phyloP scores from a whole-genome alignment of 2,888 invertebrate species.

The Agrochola lychnidis region DNA sequence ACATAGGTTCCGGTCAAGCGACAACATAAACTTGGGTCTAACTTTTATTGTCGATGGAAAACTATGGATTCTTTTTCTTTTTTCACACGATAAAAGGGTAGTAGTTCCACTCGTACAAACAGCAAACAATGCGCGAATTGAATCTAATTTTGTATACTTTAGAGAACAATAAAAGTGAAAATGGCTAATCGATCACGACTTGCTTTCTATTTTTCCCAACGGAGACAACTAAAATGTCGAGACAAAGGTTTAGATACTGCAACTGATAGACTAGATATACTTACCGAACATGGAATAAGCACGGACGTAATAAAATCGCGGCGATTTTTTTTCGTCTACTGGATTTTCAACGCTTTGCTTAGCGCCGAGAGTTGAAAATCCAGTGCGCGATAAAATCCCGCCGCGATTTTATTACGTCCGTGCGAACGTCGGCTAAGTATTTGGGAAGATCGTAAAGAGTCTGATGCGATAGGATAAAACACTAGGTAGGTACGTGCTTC shows the following conservation, averaged over 20 bases:
- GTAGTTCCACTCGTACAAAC: conserved; percentile 26
- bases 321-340: no score
- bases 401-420: no score
- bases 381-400: no score
- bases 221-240: conserved; percentile 45
- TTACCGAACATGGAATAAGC: background rate
- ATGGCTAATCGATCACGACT: conserved; percentile 84
- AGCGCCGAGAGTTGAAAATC: no score
- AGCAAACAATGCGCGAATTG: conserved; percentile 62
- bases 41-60: background rate
- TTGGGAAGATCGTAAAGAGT: background rate
- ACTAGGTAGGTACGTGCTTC: background rate
- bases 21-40: background rate
- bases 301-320: no score
- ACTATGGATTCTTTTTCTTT: background rate
- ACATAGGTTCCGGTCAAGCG: background rate
- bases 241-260: conserved; percentile 31
- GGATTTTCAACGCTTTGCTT: no score
- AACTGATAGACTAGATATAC: conserved; percentile 11
- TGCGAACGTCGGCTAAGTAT: background rate
- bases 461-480: background rate
- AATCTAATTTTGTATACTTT: conserved; percentile 69
- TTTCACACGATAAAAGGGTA: conserved; percentile 3
- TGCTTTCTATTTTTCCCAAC: conserved; percentile 82
- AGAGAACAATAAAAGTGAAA: conserved; percentile 85